Evolutionary conservation across 2,888 invertebrate species (phyloP).

Genomic region (Thereva unica): DNA sequence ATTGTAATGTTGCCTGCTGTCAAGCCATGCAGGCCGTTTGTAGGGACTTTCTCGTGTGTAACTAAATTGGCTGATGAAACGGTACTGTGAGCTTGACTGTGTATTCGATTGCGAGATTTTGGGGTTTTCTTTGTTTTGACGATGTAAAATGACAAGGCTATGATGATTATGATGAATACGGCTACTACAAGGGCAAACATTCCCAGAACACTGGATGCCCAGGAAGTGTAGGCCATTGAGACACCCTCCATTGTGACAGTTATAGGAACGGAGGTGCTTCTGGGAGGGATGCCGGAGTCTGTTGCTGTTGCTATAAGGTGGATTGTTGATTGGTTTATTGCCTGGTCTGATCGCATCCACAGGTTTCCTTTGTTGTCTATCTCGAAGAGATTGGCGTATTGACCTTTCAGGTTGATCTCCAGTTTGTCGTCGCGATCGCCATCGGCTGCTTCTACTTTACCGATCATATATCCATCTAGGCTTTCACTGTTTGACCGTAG

Average conservation of each 20-base stretch:
- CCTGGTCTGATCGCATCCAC: constrained; percentile 62
- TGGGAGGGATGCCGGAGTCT: constrained; percentile 82
- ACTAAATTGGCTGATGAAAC: constrained; percentile 57
- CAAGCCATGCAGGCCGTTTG: constrained; percentile 44
- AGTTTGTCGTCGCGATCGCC: constrained; percentile 80
- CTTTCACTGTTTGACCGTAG: constrained; percentile 48
- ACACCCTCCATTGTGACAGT: constrained; percentile 65
- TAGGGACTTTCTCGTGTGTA: constrained; percentile 53
- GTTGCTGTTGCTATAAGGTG: constrained; percentile 81
- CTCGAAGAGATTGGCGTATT: constrained; percentile 63
- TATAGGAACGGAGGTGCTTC: constrained; percentile 72
- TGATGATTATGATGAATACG: constrained; percentile 69
- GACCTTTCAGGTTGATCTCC: constrained; percentile 71
- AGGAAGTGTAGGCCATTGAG: constrained; percentile 57
- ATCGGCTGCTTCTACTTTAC: constrained; percentile 81
- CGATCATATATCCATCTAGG: constrained; percentile 59
- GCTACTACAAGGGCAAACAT: constrained; percentile 74
- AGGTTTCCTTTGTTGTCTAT: constrained; percentile 62
- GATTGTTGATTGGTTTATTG: constrained; percentile 64
- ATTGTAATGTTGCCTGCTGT: constrained; percentile 50
- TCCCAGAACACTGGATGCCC: constrained; percentile 59
- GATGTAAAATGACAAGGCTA: constrained; percentile 74
- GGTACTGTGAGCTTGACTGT: constrained; percentile 55
- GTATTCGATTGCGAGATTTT: constrained; percentile 54
- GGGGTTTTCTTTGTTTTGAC: constrained; percentile 61